These are phyloP conservation scores for Harpegnathos saltator DNA, from an alignment of 1,140 invertebrate genomes.

Conservation along the genomic window DNA sequence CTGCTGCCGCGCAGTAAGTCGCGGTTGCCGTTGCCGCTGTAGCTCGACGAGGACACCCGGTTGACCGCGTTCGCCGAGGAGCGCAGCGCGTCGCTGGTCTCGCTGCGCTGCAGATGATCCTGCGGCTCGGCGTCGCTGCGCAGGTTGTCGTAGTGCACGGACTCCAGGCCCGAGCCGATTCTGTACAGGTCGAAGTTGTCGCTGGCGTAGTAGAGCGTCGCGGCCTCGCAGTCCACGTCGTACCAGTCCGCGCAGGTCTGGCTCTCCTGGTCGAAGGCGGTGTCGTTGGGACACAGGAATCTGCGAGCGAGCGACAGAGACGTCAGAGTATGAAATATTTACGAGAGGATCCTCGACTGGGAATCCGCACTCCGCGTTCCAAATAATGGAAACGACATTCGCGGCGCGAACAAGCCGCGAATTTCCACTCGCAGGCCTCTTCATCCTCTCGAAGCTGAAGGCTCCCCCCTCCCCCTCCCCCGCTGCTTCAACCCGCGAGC, in stretches of 20 bases:
- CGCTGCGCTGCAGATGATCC: constrained; percentile 91
- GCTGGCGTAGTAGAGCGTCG: constrained; percentile 92
- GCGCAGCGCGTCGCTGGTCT: constrained; percentile 89
- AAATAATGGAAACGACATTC: too few relatives aligned
- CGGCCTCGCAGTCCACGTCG: constrained; percentile 93
- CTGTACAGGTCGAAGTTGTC: constrained; percentile 94
- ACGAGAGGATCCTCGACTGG: neutral
- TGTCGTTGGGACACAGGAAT: constrained; percentile 96
- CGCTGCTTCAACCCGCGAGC: too few relatives aligned
- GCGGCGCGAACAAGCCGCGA: too few relatives aligned
- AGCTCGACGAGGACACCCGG: constrained; percentile 74
- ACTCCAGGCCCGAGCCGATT: constrained; percentile 88
- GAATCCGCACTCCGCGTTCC: too few relatives aligned
- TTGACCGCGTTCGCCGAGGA: constrained; percentile 80
- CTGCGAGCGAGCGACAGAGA: constrained; percentile 85
- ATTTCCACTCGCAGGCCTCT: too few relatives aligned
- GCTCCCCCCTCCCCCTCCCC: too few relatives aligned
- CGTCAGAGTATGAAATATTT: neutral
- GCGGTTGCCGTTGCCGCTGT: constrained; percentile 68
- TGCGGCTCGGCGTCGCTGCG: constrained; percentile 90
- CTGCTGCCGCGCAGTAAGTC: constrained; percentile 89
- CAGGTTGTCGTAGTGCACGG: constrained; percentile 80
- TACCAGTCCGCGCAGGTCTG: constrained; percentile 96
- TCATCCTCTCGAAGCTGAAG: too few relatives aligned
- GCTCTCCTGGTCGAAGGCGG: constrained; percentile 96